Evolutionary conservation across 1,140 invertebrate species (phyloP).

Genomic region (Gryon sp.): DNA sequence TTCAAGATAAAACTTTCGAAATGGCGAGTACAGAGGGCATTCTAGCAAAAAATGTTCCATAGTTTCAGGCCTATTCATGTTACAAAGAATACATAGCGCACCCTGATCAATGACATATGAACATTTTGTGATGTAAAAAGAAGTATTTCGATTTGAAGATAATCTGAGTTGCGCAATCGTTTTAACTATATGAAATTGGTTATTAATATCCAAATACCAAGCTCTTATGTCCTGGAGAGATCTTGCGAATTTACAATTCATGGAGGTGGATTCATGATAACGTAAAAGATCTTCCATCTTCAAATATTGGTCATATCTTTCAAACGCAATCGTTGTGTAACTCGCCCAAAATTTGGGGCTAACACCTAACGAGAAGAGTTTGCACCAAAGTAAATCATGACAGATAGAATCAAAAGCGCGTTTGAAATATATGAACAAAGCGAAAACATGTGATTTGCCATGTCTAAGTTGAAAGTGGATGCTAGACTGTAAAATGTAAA

Average conservation of each 20-base stretch:
- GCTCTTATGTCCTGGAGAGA: not conserved
- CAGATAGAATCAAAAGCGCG: too few relatives aligned
- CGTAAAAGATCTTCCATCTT: not conserved
- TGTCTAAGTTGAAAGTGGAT: too few relatives aligned
- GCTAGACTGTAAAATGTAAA: too few relatives aligned
- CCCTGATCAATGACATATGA: too few relatives aligned
- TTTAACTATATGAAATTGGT: conserved; percentile 4
- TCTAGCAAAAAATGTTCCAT: conserved; percentile 1
- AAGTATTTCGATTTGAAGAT: not conserved
- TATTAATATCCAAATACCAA: not conserved
- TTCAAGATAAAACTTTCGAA: too few relatives aligned
- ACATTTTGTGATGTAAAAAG: not conserved
- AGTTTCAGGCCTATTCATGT: not conserved
- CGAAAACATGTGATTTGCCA: too few relatives aligned
- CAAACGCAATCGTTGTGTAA: not conserved
- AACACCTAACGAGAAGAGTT: too few relatives aligned
- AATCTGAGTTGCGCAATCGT: not conserved
- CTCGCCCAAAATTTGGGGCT: not conserved
- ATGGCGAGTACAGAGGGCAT: too few relatives aligned
- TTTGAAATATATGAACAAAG: too few relatives aligned
- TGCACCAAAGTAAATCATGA: too few relatives aligned
- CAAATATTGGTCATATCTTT: not conserved
- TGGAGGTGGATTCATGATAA: conserved; percentile 1
- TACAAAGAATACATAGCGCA: too few relatives aligned
- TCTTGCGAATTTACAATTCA: not conserved